These are phyloP conservation scores for Zeus faber DNA, from an alignment of 2,113 vertebrate genomes.

Conservation along the genomic window DNA sequence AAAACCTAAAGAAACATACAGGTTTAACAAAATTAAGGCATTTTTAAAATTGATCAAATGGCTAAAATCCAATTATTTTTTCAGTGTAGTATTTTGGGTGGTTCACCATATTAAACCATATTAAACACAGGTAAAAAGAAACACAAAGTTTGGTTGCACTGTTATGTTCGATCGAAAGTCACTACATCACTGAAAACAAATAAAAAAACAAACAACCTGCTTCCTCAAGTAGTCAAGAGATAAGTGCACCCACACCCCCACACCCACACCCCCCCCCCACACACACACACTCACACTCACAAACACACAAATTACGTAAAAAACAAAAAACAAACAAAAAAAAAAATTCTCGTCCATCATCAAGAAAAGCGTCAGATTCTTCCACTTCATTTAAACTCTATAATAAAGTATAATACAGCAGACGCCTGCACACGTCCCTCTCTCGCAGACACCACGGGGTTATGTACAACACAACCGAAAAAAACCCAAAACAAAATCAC, in stretches of 20 bases:
- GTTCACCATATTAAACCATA: constrained; percentile 38
- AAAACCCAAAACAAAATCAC: constrained; percentile 55
- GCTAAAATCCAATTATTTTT: constrained; percentile 35
- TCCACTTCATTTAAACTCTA: not conserved
- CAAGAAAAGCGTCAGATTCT: too few species aligned
- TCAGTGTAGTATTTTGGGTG: constrained; percentile 30
- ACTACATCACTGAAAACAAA: constrained; percentile 43
- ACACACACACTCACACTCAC: constrained; percentile 11
- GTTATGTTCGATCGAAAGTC: constrained; percentile 41
- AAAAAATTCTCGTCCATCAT: too few species aligned
- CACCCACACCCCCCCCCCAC: not conserved
- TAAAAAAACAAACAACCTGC: constrained; percentile 22
- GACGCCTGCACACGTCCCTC: constrained; percentile 7
- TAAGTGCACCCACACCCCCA: constrained; percentile 62
- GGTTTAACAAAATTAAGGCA: too few species aligned
- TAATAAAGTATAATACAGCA: constrained; percentile 55
- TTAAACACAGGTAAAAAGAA: too few species aligned
- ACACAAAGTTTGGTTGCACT: constrained; percentile 67
- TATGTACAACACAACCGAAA: constrained; percentile 63
- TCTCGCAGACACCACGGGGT: constrained; percentile 59
- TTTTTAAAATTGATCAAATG: too few species aligned
- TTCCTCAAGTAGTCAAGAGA: constrained; percentile 70
- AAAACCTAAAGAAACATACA: too few species aligned
- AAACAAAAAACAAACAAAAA: too few species aligned
- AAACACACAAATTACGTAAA: constrained; percentile 39